Evolutionary conservation across 2,888 invertebrate genomes (phyloP), one percentile per base, ranked within the genome.

Genomic region (Melanostoma mellinum): DNA sequence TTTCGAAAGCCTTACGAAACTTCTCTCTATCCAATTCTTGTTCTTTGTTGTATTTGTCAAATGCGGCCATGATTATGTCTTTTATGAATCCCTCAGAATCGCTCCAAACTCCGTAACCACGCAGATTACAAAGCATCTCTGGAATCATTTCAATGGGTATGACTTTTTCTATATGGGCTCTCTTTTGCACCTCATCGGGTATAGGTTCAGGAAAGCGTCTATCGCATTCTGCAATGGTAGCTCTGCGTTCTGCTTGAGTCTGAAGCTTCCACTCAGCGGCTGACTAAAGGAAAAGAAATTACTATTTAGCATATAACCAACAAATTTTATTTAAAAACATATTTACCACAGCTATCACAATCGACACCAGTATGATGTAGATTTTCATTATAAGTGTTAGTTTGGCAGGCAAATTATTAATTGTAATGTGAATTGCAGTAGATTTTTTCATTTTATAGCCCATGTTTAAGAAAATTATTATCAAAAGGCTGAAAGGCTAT

Each of bases 211-310:
- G 20, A 20, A 60, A 8, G 2, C 36, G 42, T 5, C 69, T 52
- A 6, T 58, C 36, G 50, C 82, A 82, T 8, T 73, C 56, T 32
- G 40, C 5, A 4, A 77, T 73, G 9, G 33, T 30, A 42, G 58
- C 63, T 4, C 30, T 69, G 0, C 77, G 36, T 32, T 82, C 63
- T 4, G 68, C 56, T 10, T 58, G 68, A 3, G 77, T 6, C 30
- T 69, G 73, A 4, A 77, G 82, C 38, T 65, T 58, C 82, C 82
- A 82, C 3, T 82, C 77, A 35, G 77, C 77, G 9, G 58, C 63
- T 0, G 38, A 42, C 82, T 82, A 1, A 9, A 10, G 8, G 8
- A 6, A 6, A 9, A 6, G 30, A 38, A 3, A 20, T 1, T 9
- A 8, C 6, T 10, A 10, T 42, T 46, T 1, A 9, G 46, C 1